Base-by-base conservation (phyloP, 2,113 vertebrate genomes). In the Phalacrocorax aristotelis region DNA sequence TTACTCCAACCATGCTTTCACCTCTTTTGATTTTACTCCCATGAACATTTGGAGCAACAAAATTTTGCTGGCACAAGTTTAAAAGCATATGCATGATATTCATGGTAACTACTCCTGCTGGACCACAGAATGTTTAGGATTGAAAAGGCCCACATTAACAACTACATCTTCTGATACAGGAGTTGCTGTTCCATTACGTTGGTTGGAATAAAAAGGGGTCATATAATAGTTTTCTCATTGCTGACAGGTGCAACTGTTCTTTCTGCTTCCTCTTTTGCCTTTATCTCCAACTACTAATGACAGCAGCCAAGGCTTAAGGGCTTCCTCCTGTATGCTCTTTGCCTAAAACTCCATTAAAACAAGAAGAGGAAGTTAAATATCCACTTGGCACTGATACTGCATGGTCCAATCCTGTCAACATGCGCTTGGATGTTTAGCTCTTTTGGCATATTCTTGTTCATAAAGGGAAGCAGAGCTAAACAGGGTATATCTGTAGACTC, bases 41-140 rank as follows among this genome's bases (percentile, higher is more conserved):
- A 30, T 80, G 85, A 93, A 75, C 72, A 94, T 81, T 68, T 97
- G 93, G 72, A 93, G 55, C 30, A 76, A 78, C 38, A 16, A 92
- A 82, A 81, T 93, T 86, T 75, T 83, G 60, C 55, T 93, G 79
- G 85, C 76, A 70, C 32, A 80, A 81, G 7, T 55, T 66, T 86
- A 85, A 92, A 96, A 92, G 16, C 55, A 60, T 74, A 71, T 34
- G 29, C 23, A 62, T 36, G n/a, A 55, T 83, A 77, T 66, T 60
- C 82, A 77, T 48, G 20, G 70, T 83, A 70, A 71, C 25, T 74
- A 38, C 42, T 88, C 49, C 54, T 92, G n/a, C n/a, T 68, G 52
- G 80, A 89, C 60, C 26, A 71, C 11, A 51, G 62, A 58, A 42
- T 51, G 88, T 38, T 81, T 42, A n/a, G 79, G 30, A n/a, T 15